A percentile compares a stretch with the other conserved stretches of the same genome.
Conservation (phyloP, 2,113 vertebrate species). For the Serilophus lunatus region DNA sequence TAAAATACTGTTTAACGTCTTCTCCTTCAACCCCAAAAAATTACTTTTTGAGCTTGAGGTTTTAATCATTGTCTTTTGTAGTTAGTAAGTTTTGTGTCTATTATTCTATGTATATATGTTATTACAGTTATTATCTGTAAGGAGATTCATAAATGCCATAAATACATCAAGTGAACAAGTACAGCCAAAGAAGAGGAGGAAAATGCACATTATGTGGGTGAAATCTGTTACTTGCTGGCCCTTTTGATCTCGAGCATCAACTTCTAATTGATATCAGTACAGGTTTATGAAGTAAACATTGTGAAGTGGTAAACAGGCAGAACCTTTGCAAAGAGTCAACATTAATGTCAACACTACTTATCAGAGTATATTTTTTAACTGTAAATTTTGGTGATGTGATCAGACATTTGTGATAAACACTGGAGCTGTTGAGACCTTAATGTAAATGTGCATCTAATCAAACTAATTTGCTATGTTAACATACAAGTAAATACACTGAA, state of each 20-base stretch:
- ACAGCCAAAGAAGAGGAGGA: background rate
- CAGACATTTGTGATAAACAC: background rate
- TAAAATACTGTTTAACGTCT: background rate
- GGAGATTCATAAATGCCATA: background rate
- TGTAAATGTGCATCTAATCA: background rate
- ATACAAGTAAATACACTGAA: background rate
- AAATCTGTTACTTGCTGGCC: background rate
- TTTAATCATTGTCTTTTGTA: background rate
- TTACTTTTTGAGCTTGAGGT: background rate
- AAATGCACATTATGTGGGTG: background rate
- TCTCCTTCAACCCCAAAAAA: background rate
- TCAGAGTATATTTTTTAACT: background rate
- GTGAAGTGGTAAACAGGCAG: background rate
- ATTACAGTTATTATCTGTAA: background rate
- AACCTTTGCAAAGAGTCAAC: background rate
- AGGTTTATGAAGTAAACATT: background rate
- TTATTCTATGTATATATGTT: background rate
- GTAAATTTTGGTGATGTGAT: background rate
- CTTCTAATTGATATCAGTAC: background rate
- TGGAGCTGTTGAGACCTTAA: background rate
- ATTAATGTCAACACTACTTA: background rate
- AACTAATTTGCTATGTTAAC: background rate
- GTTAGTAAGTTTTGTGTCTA: background rate
- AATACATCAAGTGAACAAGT: background rate
- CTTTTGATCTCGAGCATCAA: background rate